Percentiles rank a stretch among this genome's conserved stretches.
Conservation (phyloP, 2,113 vertebrate genomes). For the Circaetus cinerascens region DNA sequence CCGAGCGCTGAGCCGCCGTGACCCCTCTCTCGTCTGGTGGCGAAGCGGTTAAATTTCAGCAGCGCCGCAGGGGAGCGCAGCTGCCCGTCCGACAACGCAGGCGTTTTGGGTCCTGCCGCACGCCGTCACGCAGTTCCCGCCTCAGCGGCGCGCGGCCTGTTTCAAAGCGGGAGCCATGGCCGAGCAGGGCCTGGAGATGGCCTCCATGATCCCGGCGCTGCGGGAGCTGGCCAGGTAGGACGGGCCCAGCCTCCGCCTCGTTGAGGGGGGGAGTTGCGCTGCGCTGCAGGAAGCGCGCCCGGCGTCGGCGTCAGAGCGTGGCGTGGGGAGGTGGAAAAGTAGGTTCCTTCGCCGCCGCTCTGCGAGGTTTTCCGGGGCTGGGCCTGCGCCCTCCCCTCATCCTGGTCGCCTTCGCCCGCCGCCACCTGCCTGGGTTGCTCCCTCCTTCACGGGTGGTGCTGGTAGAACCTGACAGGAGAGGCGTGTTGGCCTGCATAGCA, state of each 20-base stretch:
- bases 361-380: background rate
- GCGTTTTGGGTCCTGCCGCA: conserved; percentile 10
- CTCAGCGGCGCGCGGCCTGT: background rate
- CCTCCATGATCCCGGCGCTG: conserved; percentile 94
- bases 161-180: conserved; percentile 19
- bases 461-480: background rate
- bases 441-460: too few relatives aligned
- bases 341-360: fast-evolving
- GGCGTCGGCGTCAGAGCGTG: background rate
- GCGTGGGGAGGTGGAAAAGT: too few relatives aligned
- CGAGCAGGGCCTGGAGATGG: conserved; percentile 76
- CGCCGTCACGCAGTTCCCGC: background rate
- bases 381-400: background rate
- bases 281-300: background rate
- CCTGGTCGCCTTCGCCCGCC: too few relatives aligned
- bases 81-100: too few relatives aligned
- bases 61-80: fast-evolving
- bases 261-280: too few relatives aligned
- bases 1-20: too few relatives aligned
- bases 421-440: fast-evolving
- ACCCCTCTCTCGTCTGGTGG: background rate
- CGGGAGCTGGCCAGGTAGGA: conserved; percentile 88
- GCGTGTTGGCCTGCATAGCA: fast-evolving
- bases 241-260: background rate
- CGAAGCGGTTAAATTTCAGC: background rate